These are phyloP conservation scores for Brachystomella parvula DNA, from an alignment of 1,140 invertebrate species.

Conservation along the genomic window DNA sequence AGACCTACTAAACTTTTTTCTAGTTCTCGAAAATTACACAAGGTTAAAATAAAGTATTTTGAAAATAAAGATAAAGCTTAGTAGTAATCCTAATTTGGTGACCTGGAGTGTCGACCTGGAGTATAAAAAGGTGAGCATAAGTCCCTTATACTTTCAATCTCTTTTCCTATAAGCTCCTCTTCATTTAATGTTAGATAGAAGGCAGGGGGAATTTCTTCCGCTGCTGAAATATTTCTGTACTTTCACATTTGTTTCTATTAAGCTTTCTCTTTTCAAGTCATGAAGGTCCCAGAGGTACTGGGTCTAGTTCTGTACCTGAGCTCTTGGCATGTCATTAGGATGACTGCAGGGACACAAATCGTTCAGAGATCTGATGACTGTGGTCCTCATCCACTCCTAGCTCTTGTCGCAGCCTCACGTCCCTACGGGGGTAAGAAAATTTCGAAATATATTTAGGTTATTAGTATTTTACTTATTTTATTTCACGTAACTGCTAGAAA, in stretches of 20 bases:
- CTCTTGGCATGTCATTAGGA: slow-evolving; percentile 4
- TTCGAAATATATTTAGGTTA: too few relatives aligned
- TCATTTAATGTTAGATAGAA: not conserved
- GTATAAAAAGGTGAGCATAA: not conserved
- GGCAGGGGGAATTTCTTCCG: not conserved
- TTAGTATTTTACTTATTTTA: not conserved
- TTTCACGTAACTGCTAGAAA: not conserved
- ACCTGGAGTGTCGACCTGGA: not conserved
- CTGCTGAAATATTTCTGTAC: not conserved
- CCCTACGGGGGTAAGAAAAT: too few relatives aligned
- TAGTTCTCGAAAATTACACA: too few relatives aligned
- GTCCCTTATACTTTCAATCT: too few relatives aligned
- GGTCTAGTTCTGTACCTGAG: not conserved
- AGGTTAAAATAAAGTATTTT: too few relatives aligned
- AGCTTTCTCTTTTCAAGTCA: not conserved
- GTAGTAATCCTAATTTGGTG: not conserved
- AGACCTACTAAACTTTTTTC: too few relatives aligned
- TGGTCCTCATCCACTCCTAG: slow-evolving; percentile 37
- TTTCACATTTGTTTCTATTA: slow-evolving; percentile 30
- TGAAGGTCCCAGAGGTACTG: not conserved
- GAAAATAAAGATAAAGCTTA: too few relatives aligned
- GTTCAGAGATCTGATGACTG: slow-evolving; percentile 35
- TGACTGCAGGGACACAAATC: slow-evolving; percentile 13
- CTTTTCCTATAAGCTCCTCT: too few relatives aligned
- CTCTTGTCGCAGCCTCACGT: slow-evolving; percentile 35